phyloP scores from a whole-genome alignment of 2,797 vertebrate species.

The Tenualosa thibaudeaui region DNA sequence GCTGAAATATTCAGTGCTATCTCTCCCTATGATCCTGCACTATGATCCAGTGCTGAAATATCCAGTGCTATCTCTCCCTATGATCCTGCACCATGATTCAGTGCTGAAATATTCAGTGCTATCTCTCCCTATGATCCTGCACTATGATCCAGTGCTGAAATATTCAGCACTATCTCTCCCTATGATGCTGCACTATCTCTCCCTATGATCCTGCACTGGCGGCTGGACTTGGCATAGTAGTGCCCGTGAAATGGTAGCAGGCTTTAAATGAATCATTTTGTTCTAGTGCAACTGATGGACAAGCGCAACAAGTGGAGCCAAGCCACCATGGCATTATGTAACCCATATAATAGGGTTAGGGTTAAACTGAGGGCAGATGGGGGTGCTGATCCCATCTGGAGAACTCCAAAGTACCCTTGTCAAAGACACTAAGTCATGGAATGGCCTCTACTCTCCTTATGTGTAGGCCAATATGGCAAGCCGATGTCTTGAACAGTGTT shows the following conservation, averaged over 20 bases:
- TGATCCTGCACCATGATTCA: too few relatives aligned
- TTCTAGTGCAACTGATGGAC: neutral
- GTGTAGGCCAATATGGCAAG: neutral
- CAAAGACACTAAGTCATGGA: neutral
- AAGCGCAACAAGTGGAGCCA: neutral
- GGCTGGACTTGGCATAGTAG: neutral
- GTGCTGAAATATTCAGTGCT: too few relatives aligned
- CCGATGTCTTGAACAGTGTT: neutral
- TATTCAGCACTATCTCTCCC: too few relatives aligned
- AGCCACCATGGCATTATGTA: neutral
- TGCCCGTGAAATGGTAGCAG: slow-evolving; percentile 47
- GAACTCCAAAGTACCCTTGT: neutral
- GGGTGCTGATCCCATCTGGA: neutral
- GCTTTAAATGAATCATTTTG: neutral
- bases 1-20: too few relatives aligned
- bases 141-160: too few relatives aligned
- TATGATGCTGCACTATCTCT: neutral
- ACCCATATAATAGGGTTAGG: neutral
- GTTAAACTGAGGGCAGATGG: neutral
- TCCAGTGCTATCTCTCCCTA: too few relatives aligned
- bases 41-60: too few relatives aligned
- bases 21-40: too few relatives aligned
- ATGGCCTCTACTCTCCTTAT: neutral
- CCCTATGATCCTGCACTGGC: neutral
- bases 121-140: too few relatives aligned